A percentile compares a stretch with the other conserved stretches of the same genome.
phyloP scores from a whole-genome alignment of 2,797 vertebrate genomes.

The Amblyraja radiata region DNA sequence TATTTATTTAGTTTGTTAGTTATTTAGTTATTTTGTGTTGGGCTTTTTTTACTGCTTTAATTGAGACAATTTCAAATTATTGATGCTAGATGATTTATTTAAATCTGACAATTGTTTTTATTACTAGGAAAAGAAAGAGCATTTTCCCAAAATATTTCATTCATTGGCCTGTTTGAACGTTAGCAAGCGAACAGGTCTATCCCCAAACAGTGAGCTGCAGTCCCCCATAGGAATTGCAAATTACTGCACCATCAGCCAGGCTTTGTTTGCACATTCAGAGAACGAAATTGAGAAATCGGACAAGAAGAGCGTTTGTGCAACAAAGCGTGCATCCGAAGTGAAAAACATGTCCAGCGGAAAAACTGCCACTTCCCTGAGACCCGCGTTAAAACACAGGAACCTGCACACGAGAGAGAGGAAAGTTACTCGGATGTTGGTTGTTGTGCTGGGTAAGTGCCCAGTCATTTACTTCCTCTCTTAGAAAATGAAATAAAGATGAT shows the following conservation, averaged over 20 bases:
- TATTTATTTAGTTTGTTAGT: too few relatives aligned
- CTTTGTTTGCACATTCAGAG: constrained; percentile 61
- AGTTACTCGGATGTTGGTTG: constrained; percentile 86
- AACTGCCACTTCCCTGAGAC: constrained; percentile 64
- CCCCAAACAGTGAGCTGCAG: constrained; percentile 59
- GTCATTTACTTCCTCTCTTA: not conserved
- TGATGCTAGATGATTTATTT: not conserved
- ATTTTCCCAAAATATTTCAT: constrained; percentile 14
- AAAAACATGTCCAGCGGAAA: constrained; percentile 71
- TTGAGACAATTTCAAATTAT: not conserved
- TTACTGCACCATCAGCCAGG: constrained; percentile 80
- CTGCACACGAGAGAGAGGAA: constrained; percentile 83
- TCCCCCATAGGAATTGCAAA: constrained; percentile 64
- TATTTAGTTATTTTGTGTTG: too few relatives aligned
- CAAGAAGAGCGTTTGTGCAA: not conserved
- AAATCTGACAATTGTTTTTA: not conserved
- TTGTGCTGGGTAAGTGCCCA: constrained; percentile 80
- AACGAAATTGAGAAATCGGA: constrained; percentile 41
- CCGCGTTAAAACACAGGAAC: constrained; percentile 58
- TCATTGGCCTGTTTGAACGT: constrained; percentile 57
- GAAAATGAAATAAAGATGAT: not conserved
- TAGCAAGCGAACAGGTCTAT: constrained; percentile 57
- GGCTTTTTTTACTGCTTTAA: not conserved
- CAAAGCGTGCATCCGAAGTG: constrained; percentile 59
- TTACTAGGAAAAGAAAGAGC: not conserved